phyloP scores from a whole-genome alignment of 1,140 invertebrate species.

The Eumeta japonica region DNA sequence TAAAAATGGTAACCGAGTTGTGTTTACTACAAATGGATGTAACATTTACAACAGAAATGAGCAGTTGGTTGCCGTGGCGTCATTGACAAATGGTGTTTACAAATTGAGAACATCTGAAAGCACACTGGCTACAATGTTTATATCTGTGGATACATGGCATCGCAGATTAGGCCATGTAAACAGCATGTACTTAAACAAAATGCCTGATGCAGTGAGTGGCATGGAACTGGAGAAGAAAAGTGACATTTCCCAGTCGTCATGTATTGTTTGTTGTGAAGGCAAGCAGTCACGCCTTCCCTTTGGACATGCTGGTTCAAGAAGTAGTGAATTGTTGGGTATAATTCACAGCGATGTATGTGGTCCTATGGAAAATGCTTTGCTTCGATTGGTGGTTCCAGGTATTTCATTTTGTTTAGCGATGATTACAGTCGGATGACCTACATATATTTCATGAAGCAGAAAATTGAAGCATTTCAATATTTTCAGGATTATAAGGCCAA shows the following conservation, averaged over 20 bases:
- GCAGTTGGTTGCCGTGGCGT: not conserved
- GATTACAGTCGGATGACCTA: conserved; percentile 22
- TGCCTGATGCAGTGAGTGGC: too few relatives aligned
- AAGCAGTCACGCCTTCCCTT: conserved; percentile 12
- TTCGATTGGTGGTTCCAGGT: conserved; percentile 23
- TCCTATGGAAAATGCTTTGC: conserved; percentile 22
- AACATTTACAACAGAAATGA: conserved; percentile 1
- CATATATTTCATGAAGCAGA: conserved; percentile 34
- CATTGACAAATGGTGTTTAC: conserved; percentile 3
- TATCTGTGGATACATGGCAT: too few relatives aligned
- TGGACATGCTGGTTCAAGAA: not conserved
- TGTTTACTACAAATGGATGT: not conserved
- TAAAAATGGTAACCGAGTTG: not conserved
- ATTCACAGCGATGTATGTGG: conserved; percentile 38
- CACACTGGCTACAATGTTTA: not conserved
- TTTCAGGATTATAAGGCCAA: conserved; percentile 25
- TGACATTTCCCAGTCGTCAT: too few relatives aligned
- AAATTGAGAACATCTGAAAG: conserved; percentile 1
- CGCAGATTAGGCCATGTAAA: too few relatives aligned
- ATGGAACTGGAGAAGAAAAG: too few relatives aligned
- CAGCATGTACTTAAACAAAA: too few relatives aligned
- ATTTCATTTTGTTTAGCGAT: conserved; percentile 36
- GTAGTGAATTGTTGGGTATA: conserved; percentile 13
- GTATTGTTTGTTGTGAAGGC: conserved; percentile 12
- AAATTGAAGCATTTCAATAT: conserved; percentile 18